These are phyloP conservation scores for Cephus cinctus DNA, from an alignment of 1,140 invertebrate species.

Conservation along the genomic window DNA sequence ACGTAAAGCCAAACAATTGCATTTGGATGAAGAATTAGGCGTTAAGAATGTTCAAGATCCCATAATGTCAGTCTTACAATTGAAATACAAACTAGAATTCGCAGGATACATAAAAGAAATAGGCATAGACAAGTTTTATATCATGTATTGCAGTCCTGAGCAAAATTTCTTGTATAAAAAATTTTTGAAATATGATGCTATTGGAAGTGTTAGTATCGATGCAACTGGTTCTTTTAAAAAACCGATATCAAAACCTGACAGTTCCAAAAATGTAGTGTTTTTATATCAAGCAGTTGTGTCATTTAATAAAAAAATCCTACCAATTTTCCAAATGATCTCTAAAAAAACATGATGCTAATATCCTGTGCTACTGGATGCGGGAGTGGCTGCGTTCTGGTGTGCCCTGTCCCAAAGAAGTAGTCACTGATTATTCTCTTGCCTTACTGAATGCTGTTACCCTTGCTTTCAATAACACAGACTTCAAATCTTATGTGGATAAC, in stretches of 20 bases:
- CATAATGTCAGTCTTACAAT: background rate
- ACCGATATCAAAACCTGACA: background rate
- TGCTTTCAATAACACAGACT: constrained; percentile 11
- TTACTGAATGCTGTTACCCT: constrained; percentile 12
- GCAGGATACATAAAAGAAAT: background rate
- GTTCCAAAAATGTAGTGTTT: background rate
- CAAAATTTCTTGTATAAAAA: background rate
- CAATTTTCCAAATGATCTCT: background rate
- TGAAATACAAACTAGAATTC: background rate
- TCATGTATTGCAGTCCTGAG: background rate
- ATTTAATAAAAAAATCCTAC: background rate
- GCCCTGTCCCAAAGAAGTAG: constrained; percentile 11
- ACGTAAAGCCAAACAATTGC: background rate
- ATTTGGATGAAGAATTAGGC: background rate
- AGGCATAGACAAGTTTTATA: background rate
- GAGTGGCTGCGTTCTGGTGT: constrained; percentile 6
- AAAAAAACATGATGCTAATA: background rate
- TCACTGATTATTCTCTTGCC: constrained; percentile 14
- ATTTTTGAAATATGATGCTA: background rate
- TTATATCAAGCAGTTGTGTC: background rate
- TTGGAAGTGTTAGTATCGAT: background rate
- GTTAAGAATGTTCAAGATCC: background rate
- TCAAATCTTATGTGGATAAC: constrained; percentile 10
- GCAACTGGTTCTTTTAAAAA: background rate
- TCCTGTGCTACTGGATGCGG: background rate